phyloP scores from a whole-genome alignment of 2,797 vertebrate genomes.

The Pantherophis vulpinus region DNA sequence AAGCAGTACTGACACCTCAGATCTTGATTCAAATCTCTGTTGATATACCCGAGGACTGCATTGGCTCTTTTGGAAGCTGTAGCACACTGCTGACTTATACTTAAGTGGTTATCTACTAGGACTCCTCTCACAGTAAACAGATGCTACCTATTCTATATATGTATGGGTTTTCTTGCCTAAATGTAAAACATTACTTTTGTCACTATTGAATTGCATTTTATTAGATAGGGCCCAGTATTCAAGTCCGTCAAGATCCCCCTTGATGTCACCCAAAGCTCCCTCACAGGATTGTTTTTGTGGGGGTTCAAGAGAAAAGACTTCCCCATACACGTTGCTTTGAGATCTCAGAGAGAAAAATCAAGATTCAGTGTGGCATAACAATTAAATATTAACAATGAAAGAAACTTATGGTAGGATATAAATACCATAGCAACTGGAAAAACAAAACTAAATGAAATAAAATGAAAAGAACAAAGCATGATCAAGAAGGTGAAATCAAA shows the following conservation, averaged over 20 bases:
- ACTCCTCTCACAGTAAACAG: background rate
- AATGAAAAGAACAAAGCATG: background rate
- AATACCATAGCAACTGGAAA: background rate
- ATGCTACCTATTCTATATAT: background rate
- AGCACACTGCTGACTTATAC: background rate
- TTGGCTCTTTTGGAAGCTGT: background rate
- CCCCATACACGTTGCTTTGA: background rate
- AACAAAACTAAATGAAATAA: background rate
- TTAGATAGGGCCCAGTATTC: background rate
- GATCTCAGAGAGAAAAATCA: background rate
- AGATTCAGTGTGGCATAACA: background rate
- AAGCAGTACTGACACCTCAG: background rate
- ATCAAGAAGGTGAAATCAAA: background rate
- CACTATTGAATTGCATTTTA: background rate
- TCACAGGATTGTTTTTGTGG: background rate
- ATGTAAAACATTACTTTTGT: background rate
- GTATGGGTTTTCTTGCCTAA: background rate
- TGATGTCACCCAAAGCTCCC: background rate
- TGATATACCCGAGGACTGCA: background rate
- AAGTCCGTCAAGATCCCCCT: background rate
- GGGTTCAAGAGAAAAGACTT: background rate
- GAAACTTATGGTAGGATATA: background rate
- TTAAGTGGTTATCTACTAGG: background rate
- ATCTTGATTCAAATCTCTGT: background rate
- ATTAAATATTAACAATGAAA: background rate